A percentile compares a stretch with the other conserved stretches of the same genome.
Evolutionary conservation across 2,113 vertebrate species (phyloP).

Genomic region (Callionymus lyra): DNA sequence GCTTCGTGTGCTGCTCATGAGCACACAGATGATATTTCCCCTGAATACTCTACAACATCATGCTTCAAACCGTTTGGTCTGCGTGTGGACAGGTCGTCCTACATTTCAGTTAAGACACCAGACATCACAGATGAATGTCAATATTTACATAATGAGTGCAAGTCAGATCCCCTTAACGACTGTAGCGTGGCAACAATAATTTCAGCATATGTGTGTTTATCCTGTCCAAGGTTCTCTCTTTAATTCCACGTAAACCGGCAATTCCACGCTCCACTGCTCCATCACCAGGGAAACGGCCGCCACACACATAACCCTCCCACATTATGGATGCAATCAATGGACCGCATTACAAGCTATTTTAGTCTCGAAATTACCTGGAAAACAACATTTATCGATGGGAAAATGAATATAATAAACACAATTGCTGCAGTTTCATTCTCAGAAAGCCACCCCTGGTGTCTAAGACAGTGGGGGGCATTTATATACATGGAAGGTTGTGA

Average conservation of each 20-base stretch:
- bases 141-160: slow-evolving; percentile 25
- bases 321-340: slow-evolving; percentile 16
- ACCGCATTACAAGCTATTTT: background rate
- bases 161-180: slow-evolving; percentile 60
- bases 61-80: background rate
- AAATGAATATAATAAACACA: too few species aligned
- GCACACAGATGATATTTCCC: slow-evolving; percentile 18
- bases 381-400: too few species aligned
- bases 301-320: slow-evolving; percentile 13
- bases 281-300: slow-evolving; percentile 26
- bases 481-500: too few species aligned
- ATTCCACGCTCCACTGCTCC: slow-evolving; percentile 7
- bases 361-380: background rate
- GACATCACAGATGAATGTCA: background rate
- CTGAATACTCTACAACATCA: slow-evolving; percentile 1
- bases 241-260: slow-evolving; percentile 7
- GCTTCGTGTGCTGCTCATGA: slow-evolving; percentile 22
- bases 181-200: slow-evolving; percentile 63
- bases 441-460: too few species aligned
- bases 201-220: slow-evolving; percentile 26
- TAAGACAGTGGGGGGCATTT: too few species aligned
- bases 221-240: slow-evolving; percentile 5
- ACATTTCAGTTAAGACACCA: background rate
- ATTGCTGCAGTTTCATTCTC: too few species aligned
- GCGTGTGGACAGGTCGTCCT: background rate